These are phyloP conservation scores for Smittia sp. DNA, from an alignment of 2,888 invertebrate genomes.

Conservation along the genomic window DNA sequence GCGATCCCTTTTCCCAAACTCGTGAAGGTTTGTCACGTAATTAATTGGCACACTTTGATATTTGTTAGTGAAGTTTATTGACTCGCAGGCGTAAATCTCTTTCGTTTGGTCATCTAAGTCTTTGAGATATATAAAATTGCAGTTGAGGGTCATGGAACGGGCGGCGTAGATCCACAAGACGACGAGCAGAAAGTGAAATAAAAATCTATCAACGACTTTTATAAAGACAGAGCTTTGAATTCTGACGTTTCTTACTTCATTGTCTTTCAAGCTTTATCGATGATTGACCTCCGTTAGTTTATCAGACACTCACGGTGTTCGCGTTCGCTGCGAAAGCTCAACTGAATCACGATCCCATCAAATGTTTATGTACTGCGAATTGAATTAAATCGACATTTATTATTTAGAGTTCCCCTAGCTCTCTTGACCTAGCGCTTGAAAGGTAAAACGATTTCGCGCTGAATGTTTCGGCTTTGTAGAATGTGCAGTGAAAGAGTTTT, in stretches of 20 bases:
- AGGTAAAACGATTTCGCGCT: background rate
- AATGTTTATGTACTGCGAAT: background rate
- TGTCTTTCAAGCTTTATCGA: background rate
- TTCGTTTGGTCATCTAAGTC: background rate
- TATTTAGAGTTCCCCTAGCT: background rate
- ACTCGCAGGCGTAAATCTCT: conserved; percentile 3
- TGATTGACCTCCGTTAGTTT: background rate
- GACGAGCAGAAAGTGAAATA: background rate
- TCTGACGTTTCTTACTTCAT: conserved; percentile 2
- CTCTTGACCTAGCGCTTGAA: too few relatives aligned
- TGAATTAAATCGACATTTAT: conserved; percentile 20
- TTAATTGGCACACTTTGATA: background rate
- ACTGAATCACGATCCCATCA: conserved; percentile 3
- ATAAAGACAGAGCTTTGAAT: too few relatives aligned
- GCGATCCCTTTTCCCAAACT: background rate
- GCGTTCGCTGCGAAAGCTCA: background rate
- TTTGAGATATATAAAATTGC: background rate
- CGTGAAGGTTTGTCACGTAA: conserved; percentile 18
- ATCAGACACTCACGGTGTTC: background rate
- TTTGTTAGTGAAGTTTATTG: background rate
- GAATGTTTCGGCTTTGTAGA: too few relatives aligned
- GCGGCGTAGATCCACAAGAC: background rate
- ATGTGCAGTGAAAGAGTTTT: too few relatives aligned
- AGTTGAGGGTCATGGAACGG: conserved; percentile 16
- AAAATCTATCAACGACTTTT: too few relatives aligned